Evolutionary conservation across 2,888 invertebrate genomes (phyloP).

Genomic region (Furcula furcula): DNA sequence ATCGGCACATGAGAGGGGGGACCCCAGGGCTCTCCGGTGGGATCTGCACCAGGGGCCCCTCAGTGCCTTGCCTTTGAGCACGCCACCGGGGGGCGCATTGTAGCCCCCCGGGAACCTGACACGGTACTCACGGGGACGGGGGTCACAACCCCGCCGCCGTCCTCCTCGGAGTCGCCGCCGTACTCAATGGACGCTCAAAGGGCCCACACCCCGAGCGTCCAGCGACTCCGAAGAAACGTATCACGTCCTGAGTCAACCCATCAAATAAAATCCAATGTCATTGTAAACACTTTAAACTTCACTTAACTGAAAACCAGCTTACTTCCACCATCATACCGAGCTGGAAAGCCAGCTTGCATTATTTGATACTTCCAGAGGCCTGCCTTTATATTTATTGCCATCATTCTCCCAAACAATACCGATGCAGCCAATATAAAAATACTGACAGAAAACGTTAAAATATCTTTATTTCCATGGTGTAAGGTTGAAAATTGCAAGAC

Average conservation of each 20-base stretch:
- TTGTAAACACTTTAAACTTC: conserved; percentile 2
- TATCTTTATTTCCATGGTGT: conserved; percentile 26
- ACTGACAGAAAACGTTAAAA: conserved; percentile 14
- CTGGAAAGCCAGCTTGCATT: conserved; percentile 15
- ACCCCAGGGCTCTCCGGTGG: no score
- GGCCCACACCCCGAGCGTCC: no score
- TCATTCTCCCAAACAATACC: conserved; percentile 70
- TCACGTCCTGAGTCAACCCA: background rate
- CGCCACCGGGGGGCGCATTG: no score
- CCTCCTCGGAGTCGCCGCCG: no score
- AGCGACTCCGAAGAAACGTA: no score
- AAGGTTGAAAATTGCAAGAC: conserved; percentile 30
- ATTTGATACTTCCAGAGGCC: conserved; percentile 57
- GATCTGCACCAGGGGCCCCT: no score
- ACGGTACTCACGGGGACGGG: no score
- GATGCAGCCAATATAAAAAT: conserved; percentile 37
- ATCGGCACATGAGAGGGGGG: no score
- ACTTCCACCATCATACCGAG: conserved; percentile 10
- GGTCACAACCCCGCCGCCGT: no score
- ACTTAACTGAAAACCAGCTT: conserved; percentile 11
- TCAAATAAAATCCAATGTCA: background rate
- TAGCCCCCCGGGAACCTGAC: no score
- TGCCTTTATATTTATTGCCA: conserved; percentile 68
- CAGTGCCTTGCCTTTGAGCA: no score
- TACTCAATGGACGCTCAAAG: no score